Percentiles rank a stretch among this genome's conserved stretches.
These are phyloP conservation scores for Fistularia commersonii DNA, from an alignment of 2,797 vertebrate species.

Conservation along the genomic window DNA sequence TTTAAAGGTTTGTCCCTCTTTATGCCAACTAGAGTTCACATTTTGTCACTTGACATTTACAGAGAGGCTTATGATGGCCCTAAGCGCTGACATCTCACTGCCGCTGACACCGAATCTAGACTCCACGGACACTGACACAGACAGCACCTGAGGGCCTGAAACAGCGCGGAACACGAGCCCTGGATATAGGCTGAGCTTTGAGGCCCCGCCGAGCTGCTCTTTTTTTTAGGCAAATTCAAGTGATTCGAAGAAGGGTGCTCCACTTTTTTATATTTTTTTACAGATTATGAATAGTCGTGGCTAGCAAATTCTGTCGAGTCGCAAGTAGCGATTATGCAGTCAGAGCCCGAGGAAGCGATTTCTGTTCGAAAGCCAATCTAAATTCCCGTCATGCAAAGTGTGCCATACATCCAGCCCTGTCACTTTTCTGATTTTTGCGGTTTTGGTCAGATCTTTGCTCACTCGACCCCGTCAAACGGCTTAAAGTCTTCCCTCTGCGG, in stretches of 20 bases:
- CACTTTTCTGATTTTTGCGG: too few relatives aligned
- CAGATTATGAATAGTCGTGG: too few relatives aligned
- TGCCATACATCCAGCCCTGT: too few relatives aligned
- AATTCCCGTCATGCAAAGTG: too few relatives aligned
- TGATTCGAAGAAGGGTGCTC: constrained; percentile 1
- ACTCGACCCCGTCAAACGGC: too few relatives aligned
- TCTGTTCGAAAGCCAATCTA: too few relatives aligned
- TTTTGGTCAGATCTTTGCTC: too few relatives aligned
- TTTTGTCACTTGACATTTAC: constrained; percentile 74
- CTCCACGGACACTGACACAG: constrained; percentile 35
- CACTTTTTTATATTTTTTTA: not conserved
- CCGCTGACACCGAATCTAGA: constrained; percentile 45
- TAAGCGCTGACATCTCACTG: constrained; percentile 57
- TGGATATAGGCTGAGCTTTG: constrained; percentile 20
- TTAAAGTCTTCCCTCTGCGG: too few relatives aligned
- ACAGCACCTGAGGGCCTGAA: constrained; percentile 39
- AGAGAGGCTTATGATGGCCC: constrained; percentile 49
- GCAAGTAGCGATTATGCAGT: too few relatives aligned
- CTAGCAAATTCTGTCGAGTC: too few relatives aligned
- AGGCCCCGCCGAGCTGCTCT: constrained; percentile 6
- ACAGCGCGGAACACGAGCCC: not conserved
- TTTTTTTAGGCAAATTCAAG: not conserved
- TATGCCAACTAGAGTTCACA: constrained; percentile 59
- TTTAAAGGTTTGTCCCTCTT: constrained; percentile 60
- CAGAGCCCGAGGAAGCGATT: too few relatives aligned